phyloP scores from a whole-genome alignment of 2,797 vertebrate species.

The Clarias laeviceps region DNA sequence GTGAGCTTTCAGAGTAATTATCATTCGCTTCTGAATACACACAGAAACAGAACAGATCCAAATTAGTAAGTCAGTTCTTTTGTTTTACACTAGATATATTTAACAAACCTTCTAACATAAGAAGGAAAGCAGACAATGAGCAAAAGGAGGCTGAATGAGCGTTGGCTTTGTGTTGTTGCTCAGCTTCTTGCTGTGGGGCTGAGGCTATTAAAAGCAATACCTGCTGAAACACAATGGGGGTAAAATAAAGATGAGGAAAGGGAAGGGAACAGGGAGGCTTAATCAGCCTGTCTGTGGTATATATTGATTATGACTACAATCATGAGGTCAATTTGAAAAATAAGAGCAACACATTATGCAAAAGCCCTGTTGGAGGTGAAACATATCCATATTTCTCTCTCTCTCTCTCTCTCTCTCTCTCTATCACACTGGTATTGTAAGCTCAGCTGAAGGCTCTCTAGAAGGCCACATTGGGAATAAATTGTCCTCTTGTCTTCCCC shows the following conservation, averaged over 20 bases:
- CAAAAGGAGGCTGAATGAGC: constrained; percentile 20
- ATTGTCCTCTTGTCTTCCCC: constrained; percentile 59
- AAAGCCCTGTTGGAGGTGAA: constrained; percentile 81
- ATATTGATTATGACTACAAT: constrained; percentile 84
- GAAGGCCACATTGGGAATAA: constrained; percentile 54
- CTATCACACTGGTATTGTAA: constrained; percentile 40
- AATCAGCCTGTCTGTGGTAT: constrained; percentile 72
- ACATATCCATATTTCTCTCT: constrained; percentile 64
- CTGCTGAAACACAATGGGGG: constrained; percentile 56
- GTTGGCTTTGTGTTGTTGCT: constrained; percentile 52
- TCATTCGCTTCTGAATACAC: not conserved
- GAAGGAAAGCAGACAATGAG: constrained; percentile 27
- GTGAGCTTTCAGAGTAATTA: not conserved
- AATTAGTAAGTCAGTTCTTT: constrained; percentile 7
- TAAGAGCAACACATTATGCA: constrained; percentile 84
- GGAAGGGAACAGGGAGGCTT: constrained; percentile 48
- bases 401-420: not conserved
- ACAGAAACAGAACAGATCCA: not conserved
- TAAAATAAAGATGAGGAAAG: constrained; percentile 50
- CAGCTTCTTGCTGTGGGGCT: constrained; percentile 57
- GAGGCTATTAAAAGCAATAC: constrained; percentile 58
- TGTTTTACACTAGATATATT: constrained; percentile 3
- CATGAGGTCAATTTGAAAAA: constrained; percentile 85
- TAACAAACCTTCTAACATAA: constrained; percentile 18
- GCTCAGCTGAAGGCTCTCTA: constrained; percentile 52